Percentiles rank a stretch among this genome's conserved stretches.
phyloP scores from a whole-genome alignment of 2,113 vertebrate genomes.

The Nerophis ophidion region DNA sequence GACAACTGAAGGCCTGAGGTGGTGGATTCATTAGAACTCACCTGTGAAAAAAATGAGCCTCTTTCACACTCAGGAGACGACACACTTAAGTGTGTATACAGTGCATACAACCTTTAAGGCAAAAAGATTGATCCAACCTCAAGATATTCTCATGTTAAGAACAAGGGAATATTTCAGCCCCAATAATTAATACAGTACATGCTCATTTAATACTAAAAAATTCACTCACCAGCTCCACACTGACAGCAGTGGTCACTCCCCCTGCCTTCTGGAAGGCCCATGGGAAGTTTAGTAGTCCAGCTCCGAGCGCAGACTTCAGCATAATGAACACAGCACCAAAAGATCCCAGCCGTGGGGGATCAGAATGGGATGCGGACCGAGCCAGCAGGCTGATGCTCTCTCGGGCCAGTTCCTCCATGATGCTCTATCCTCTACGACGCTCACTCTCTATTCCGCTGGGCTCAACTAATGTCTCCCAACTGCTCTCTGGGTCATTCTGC shows the following conservation, averaged over 20 bases:
- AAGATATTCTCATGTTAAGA: background rate
- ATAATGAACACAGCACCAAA: conserved; percentile 85
- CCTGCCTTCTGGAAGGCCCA: conserved; percentile 90
- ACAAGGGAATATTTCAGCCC: background rate
- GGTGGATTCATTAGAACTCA: conserved; percentile 59
- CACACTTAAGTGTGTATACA: background rate
- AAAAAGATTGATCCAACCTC: background rate
- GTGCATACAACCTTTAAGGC: background rate
- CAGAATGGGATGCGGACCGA: conserved; percentile 48
- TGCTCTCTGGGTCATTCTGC: background rate
- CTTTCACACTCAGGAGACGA: conserved; percentile 57
- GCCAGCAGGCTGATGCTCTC: conserved; percentile 71
- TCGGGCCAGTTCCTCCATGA: conserved; percentile 76
- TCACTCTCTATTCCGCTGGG: background rate
- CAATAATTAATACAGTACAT: background rate
- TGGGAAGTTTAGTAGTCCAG: conserved; percentile 90
- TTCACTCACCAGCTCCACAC: conserved; percentile 83
- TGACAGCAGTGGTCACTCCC: conserved; percentile 74
- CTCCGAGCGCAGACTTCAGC: conserved; percentile 88
- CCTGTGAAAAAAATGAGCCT: conserved; percentile 49
- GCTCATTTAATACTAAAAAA: background rate
- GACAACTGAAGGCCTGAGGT: conserved; percentile 25
- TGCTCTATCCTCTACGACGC: background rate
- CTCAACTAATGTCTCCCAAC: background rate
- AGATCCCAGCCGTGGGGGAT: conserved; percentile 72